Conservation (phyloP, 2,797 vertebrate species). For the Acanthornis magna region DNA sequence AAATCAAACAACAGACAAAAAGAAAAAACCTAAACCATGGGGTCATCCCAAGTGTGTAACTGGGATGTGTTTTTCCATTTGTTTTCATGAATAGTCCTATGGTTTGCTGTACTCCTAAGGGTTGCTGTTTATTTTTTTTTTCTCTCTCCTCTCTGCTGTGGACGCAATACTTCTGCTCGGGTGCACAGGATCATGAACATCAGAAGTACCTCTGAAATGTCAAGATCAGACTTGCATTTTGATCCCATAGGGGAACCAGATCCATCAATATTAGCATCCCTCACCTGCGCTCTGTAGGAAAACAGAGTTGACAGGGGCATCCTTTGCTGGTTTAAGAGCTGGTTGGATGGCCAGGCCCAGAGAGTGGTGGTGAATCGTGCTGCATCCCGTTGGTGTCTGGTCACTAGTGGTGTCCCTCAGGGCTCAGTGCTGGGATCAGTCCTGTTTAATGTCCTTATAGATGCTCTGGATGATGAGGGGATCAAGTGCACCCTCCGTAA, state of each 20-base stretch:
- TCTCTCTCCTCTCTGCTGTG: not conserved
- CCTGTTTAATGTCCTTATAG: not conserved
- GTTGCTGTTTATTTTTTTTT: not conserved
- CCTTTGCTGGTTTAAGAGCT: not conserved
- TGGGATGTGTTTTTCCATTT: not conserved
- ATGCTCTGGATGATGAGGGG: not conserved
- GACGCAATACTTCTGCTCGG: not conserved
- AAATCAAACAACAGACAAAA: not conserved
- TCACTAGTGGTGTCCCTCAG: not conserved
- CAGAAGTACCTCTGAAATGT: not conserved
- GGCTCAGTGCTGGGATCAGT: not conserved
- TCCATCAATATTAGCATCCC: not conserved
- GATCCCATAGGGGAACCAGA: not conserved
- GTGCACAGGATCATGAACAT: not conserved
- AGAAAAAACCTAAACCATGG: rapidly evolving
- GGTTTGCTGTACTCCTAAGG: not conserved
- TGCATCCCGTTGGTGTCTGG: not conserved
- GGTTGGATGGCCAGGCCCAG: no score
- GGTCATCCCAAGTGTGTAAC: not conserved
- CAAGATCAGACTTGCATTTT: not conserved
- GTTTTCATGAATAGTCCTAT: not conserved
- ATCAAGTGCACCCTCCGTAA: not conserved
- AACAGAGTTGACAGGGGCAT: not conserved
- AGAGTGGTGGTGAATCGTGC: not conserved
- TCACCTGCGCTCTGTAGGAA: rapidly evolving